Base-by-base conservation (phyloP, 2,113 vertebrate species). In the Parotia lawesii region DNA sequence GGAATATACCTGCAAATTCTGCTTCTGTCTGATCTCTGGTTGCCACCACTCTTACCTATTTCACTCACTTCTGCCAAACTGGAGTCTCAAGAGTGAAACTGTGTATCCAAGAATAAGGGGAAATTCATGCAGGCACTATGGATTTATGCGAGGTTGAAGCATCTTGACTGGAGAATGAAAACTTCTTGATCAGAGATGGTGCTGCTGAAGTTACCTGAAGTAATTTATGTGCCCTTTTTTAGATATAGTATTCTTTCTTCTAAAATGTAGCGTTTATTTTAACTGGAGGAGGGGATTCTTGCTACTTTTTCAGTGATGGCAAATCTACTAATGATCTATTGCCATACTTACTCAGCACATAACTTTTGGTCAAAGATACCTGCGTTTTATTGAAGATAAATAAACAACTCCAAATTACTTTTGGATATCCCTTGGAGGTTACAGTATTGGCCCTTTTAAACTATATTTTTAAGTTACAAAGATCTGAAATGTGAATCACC, bases 291-390 rank as follows among this genome's bases (percentile, higher is more conserved):
- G 13, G 8, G 6, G 4, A 33, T 87, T 90, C 38, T 42, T 67
- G 10, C 11, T 50, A 9, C 15, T 33, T 72, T 79, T 79, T 38
- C 53, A 51, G 53, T 60, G 37, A 6, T 16, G 38, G 18, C 66
- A 45, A 15, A 64, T 67, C 15, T 50, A 1, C 9, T 66, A 25
- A 48, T 3, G 4, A 54, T 48, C 15, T 47, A 0, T 45, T 86
- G 44, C 40, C 16, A 3, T 51, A 40, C 3, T 64, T 64, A 19
- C 0, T 4, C 13, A 60, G n/a, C 2, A 7, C 6, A 5, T 69
- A 24, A 29, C 23, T 88, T 87, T 60, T 27, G 27, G 44, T 51
- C 37, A 79, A 53, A 75, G 8, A 21, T 60, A 64, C 0, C 15
- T 50, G 20, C 10, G n/a, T 89, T 89, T 65, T 73, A 61, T 10